phyloP scores from a whole-genome alignment of 92 coral and sea anemone genomes.

The Micromussa lordhowensis region DNA sequence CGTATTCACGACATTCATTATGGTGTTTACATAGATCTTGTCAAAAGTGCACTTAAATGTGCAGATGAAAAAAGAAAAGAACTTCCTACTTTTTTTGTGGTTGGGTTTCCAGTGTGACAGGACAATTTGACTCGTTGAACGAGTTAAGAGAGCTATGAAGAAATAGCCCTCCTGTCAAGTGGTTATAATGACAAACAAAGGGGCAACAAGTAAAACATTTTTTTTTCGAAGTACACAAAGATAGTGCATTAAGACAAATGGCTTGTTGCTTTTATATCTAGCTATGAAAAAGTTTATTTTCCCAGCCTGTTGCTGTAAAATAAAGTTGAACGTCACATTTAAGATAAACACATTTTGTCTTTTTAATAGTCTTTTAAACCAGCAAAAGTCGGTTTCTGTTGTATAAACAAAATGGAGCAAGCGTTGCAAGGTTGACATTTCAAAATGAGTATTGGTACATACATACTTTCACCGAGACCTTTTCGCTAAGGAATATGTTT shows the following conservation, averaged over 20 bases:
- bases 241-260: background rate
- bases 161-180: background rate
- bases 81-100: background rate
- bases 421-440: background rate
- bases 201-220: background rate
- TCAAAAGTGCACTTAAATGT: background rate
- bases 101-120: background rate
- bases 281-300: background rate
- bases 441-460: background rate
- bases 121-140: background rate
- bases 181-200: background rate
- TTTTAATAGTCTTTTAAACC: background rate
- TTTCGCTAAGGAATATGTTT: no score
- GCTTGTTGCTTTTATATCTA: background rate
- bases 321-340: background rate
- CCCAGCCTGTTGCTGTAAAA: background rate
- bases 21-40: background rate
- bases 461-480: background rate
- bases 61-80: no score
- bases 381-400: background rate
- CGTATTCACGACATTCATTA: background rate
- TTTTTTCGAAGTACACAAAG: background rate
- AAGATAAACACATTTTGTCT: background rate
- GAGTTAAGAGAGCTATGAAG: background rate
- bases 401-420: background rate